Conservation (phyloP, 2,113 vertebrate genomes). For the Hypanus sabinus region DNA sequence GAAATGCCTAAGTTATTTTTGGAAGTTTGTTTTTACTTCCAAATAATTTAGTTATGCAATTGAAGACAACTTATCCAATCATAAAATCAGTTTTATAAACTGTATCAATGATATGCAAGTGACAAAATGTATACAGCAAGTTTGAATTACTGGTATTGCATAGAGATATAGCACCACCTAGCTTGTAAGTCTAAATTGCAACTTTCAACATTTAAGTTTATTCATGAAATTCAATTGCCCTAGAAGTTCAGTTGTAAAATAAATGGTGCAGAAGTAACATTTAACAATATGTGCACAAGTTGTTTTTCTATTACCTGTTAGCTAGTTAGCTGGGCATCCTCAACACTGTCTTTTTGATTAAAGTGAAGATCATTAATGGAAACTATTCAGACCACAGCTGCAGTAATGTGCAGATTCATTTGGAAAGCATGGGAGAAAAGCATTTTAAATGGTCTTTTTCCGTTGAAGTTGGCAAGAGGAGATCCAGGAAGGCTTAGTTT, state of each 20-base stretch:
- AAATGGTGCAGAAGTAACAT: neutral
- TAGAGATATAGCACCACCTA: neutral
- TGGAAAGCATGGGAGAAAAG: neutral
- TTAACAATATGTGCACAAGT: neutral
- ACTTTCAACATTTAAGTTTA: neutral
- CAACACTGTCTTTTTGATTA: neutral
- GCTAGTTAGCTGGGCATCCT: neutral
- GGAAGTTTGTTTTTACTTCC: neutral
- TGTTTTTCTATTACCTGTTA: neutral
- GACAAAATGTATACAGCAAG: neutral
- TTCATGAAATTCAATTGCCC: neutral
- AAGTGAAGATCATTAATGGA: neutral
- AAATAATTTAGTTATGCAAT: neutral
- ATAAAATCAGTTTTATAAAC: neutral
- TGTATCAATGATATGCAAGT: neutral
- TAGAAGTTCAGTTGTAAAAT: neutral
- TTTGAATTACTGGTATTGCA: neutral
- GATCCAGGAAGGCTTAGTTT: neutral
- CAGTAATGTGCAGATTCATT: neutral
- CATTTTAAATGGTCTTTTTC: neutral
- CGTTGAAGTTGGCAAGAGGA: neutral
- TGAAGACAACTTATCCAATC: neutral
- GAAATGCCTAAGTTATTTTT: neutral
- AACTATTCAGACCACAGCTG: neutral
- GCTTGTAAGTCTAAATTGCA: neutral